Percentiles rank a stretch among this genome's conserved stretches.
These are phyloP conservation scores for Diarsia brunnea DNA, from an alignment of 2,888 invertebrate species.

Conservation along the genomic window DNA sequence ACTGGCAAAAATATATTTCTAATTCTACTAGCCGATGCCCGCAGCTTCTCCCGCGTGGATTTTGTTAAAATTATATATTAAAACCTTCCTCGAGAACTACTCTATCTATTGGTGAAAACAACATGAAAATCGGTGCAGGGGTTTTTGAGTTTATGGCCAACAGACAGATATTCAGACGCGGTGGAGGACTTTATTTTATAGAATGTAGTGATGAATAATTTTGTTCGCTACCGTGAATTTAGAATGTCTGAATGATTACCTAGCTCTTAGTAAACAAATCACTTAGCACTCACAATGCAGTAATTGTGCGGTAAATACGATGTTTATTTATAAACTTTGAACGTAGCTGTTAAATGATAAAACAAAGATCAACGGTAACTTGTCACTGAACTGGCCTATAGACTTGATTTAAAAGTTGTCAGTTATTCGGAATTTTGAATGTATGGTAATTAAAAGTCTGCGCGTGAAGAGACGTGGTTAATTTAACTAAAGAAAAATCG, in stretches of 20 bases:
- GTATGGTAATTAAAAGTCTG: not conserved
- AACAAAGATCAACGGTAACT: slow-evolving; percentile 15
- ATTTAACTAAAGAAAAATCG: too few relatives aligned
- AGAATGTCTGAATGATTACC: slow-evolving; percentile 26
- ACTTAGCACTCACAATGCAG: slow-evolving; percentile 34
- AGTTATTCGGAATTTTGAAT: slow-evolving; percentile 7
- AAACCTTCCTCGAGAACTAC: too few relatives aligned
- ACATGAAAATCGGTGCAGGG: too few relatives aligned
- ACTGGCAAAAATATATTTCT: not conserved
- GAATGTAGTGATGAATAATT: too few relatives aligned
- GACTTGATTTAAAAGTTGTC: slow-evolving; percentile 12
- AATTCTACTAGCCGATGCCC: too few relatives aligned
- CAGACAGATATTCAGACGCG: too few relatives aligned
- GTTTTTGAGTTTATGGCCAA: too few relatives aligned
- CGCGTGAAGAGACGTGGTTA: not conserved
- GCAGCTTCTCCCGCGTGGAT: too few relatives aligned
- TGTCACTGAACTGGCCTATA: slow-evolving; percentile 28
- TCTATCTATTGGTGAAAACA: too few relatives aligned
- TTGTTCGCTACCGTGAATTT: slow-evolving; percentile 29
- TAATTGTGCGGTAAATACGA: slow-evolving; percentile 25
- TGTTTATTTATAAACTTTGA: slow-evolving; percentile 52
- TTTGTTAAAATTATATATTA: too few relatives aligned
- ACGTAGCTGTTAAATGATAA: slow-evolving; percentile 18
- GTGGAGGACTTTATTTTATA: too few relatives aligned
- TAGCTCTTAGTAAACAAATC: slow-evolving; percentile 27